A percentile compares a stretch with the other conserved stretches of the same genome.
phyloP scores from a whole-genome alignment of 2,888 invertebrate species.

The Auanema freiburgensis region DNA sequence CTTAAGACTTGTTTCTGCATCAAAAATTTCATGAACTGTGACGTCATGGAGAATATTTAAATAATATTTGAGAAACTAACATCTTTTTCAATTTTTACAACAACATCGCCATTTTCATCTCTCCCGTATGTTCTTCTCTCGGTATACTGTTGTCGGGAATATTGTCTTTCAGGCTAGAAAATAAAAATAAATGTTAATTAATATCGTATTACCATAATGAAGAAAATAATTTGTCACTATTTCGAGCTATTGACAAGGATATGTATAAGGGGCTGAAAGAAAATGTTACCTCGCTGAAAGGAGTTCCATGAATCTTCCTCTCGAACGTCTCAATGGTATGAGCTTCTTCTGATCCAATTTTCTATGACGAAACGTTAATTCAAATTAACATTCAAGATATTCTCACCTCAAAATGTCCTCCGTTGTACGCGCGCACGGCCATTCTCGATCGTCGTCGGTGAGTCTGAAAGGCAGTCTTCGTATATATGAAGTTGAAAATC shows the following conservation, averaged over 20 bases:
- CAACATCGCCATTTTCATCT: slow-evolving; percentile 60
- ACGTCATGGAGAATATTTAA: slow-evolving; percentile 1
- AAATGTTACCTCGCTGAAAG: slow-evolving; percentile 44
- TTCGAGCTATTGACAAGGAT: too few relatives aligned
- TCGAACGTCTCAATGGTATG: slow-evolving; percentile 59
- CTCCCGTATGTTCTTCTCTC: slow-evolving; percentile 57
- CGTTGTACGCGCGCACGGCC: slow-evolving; percentile 42
- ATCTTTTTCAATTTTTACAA: slow-evolving; percentile 58
- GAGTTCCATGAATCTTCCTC: slow-evolving; percentile 51
- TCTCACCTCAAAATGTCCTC: slow-evolving; percentile 47
- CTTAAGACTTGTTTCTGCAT: too few relatives aligned
- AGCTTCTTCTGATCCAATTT: slow-evolving; percentile 58
- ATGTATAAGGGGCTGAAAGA: too few relatives aligned
- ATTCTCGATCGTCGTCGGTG: slow-evolving; percentile 18
- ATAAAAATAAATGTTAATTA: not conserved
- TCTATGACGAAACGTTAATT: slow-evolving; percentile 32
- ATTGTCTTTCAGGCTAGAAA: slow-evolving; percentile 54
- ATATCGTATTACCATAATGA: slow-evolving; percentile 1
- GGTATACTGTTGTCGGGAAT: slow-evolving; percentile 55
- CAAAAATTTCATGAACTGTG: not conserved
- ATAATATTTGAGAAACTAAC: slow-evolving; percentile 27
- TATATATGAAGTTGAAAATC: not conserved
- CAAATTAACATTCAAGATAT: not conserved
- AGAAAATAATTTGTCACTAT: slow-evolving; percentile 3
- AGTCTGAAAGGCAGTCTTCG: too few relatives aligned